These are phyloP conservation scores for Bhutanitis thaidina DNA, from an alignment of 2,888 invertebrate genomes.

Conservation along the genomic window DNA sequence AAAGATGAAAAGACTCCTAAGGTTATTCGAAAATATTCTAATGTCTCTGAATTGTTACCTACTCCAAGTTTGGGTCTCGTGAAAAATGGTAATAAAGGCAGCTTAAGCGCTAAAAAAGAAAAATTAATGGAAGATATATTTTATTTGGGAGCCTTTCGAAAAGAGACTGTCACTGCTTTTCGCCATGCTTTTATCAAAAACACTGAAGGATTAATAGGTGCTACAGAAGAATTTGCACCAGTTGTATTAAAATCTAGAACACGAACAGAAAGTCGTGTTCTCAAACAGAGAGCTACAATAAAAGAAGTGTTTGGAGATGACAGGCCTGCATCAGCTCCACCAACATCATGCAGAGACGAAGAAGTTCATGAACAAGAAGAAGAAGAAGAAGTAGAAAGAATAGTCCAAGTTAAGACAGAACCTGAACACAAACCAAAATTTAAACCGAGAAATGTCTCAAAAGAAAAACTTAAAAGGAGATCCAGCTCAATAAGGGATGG, in stretches of 20 bases:
- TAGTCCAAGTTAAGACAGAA: conserved; percentile 53
- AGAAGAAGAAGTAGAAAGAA: conserved; percentile 44
- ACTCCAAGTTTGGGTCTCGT: conserved; percentile 81
- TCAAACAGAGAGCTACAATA: conserved; percentile 87
- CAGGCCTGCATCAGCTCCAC: conserved; percentile 90
- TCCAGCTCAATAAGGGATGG: conserved; percentile 71
- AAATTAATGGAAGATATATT: conserved; percentile 79
- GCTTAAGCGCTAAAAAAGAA: conserved; percentile 62
- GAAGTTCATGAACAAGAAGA: conserved; percentile 48
- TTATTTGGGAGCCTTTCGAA: conserved; percentile 83
- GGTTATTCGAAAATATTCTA: conserved; percentile 77
- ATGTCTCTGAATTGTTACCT: conserved; percentile 78
- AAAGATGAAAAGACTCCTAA: conserved; percentile 78
- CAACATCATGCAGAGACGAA: conserved; percentile 80
- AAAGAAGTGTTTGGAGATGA: conserved; percentile 90
- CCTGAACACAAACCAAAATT: conserved; percentile 54
- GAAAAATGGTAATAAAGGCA: conserved; percentile 62
- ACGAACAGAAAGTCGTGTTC: conserved; percentile 85
- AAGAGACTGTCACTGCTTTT: conserved; percentile 84
- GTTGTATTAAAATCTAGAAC: conserved; percentile 87
- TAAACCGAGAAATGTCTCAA: conserved; percentile 62
- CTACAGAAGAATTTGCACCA: conserved; percentile 83
- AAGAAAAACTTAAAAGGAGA: conserved; percentile 61
- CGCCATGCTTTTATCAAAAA: conserved; percentile 83
- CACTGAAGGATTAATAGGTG: conserved; percentile 77